Conservation (phyloP, 2,797 vertebrate genomes). For the Sebastes itinus region DNA sequence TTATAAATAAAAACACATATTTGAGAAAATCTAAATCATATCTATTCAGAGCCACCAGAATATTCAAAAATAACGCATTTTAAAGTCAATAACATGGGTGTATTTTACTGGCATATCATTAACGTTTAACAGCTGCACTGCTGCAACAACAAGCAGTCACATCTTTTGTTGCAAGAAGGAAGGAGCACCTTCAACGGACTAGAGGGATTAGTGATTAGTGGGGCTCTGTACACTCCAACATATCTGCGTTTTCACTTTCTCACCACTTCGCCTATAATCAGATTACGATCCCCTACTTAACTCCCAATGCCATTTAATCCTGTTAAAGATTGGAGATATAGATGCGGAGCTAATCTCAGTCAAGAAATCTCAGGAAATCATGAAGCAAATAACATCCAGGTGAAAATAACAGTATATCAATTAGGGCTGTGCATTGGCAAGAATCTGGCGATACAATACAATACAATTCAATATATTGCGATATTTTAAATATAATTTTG, state of each 20-base stretch:
- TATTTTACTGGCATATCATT: too few species aligned
- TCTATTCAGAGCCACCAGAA: neutral
- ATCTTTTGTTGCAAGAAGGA: constrained; percentile 49
- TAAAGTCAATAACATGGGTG: rapidly evolving
- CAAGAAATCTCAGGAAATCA: neutral
- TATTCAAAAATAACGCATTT: neutral
- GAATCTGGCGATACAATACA: too few species aligned
- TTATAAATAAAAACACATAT: too few species aligned
- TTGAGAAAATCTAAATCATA: too few species aligned
- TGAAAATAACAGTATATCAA: neutral
- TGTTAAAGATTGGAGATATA: constrained; percentile 29
- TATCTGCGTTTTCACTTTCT: constrained; percentile 63
- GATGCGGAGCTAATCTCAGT: constrained; percentile 33
- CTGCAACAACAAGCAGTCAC: constrained; percentile 16
- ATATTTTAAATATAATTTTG: too few species aligned
- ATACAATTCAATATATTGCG: too few species aligned
- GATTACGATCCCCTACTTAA: constrained; percentile 46
- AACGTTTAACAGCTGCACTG: constrained; percentile 32
- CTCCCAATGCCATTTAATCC: constrained; percentile 58
- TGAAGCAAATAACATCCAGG: neutral
- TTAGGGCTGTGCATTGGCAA: too few species aligned
- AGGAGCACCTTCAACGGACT: constrained; percentile 34
- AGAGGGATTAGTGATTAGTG: constrained; percentile 22
- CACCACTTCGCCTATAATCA: constrained; percentile 51
- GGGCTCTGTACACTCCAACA: constrained; percentile 1